Evolutionary conservation across 2,888 invertebrate genomes (phyloP), one percentile per base, ranked within the genome.

Genomic region (Camptogramma bilineatum): DNA sequence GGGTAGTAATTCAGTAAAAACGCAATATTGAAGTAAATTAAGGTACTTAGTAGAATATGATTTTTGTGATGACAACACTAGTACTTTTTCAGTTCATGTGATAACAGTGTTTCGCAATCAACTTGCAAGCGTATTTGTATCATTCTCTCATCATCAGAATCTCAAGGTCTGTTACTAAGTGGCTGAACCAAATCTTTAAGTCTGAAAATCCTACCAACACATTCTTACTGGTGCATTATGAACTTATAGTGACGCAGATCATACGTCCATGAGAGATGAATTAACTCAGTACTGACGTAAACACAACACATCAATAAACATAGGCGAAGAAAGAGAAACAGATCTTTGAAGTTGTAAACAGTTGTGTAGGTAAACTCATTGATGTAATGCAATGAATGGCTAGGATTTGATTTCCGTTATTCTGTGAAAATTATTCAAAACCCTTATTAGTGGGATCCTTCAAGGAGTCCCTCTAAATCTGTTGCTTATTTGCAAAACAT

Each of bases 181-280:
- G 21, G 21, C 8, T 42, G 13, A 21, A 39, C 42, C 16, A 62
- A 57, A 18, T 48, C 44, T 10, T 10, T 10, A 34, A 34, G 9
- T 8, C 34, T 34, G 34, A 34, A 28, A 28, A 28, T 34, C 13
- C 24, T 44, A 21, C 24, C 57, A 34, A 48, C 51, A 58, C 52
- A 53, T 28, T 28, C 28, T 2, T 21, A 13, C 17, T 28, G 42
- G 31, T 57, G 68, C 56, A 62, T 64, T 7, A 50, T 48, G 47
- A 60, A 64, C 57, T 50, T 53, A 58, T 58, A 58, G 60, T 63
- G 34, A 56, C 64, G 59, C 61, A 64, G 44, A 56, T 46, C 7
- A 47, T 46, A 66, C 66, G 62, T 64, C 64, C 54, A 18, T 34
- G 18, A 13, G 24, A 21, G 61, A 64, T 64, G 61, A 64, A 58